Base-by-base conservation (phyloP, 2,113 vertebrate genomes). In the Pangasianodon hypophthalmus region DNA sequence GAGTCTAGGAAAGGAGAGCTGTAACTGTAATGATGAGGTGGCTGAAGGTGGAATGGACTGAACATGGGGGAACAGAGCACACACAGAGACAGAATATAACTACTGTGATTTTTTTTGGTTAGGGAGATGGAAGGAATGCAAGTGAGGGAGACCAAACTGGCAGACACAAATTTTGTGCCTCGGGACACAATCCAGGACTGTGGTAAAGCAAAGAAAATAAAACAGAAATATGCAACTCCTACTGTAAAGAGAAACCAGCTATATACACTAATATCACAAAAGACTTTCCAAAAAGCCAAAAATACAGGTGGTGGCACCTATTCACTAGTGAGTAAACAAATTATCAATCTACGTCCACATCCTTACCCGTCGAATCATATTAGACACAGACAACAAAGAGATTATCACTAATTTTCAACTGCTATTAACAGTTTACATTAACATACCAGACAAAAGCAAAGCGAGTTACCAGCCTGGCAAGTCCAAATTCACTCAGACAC, bases 1-100 rank as follows among this genome's bases (percentile, higher is more conserved):
- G 14, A 6, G 44, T 69, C 44, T 21, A 32, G 44, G 29, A 48
- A 85, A 44, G 37, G 83, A 24, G 24, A 62, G 56, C 32, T 83
- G n/a, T 83, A 83, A 85, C 21, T 1, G 9, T 85, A 85, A 62
- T 85, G 41, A 85, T 85, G 29, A 62, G 37, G 10, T 84, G 37
- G 58, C 32, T 69, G 29, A 69, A 19, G 84, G 41, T 52, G 6
- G 46, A 50, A 69, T 69, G 8, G 41, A 2, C 60, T 29, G 13
- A 85, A 44, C 37, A 4, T n/a, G 21, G 81, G 10, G 16, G 29
- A 58, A 37, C 6, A 19, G n/a, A 58, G n/a, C 32, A 83, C 16
- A 82, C 11, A 80, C 46, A 81, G 32, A 50, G 6, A 83, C 48
- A 21, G 32, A 54, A n/a, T 82, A 37, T n/a, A 82, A 82, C 37